Conservation (phyloP, 2,888 invertebrate genomes). For the Drosophila phalerata region DNA sequence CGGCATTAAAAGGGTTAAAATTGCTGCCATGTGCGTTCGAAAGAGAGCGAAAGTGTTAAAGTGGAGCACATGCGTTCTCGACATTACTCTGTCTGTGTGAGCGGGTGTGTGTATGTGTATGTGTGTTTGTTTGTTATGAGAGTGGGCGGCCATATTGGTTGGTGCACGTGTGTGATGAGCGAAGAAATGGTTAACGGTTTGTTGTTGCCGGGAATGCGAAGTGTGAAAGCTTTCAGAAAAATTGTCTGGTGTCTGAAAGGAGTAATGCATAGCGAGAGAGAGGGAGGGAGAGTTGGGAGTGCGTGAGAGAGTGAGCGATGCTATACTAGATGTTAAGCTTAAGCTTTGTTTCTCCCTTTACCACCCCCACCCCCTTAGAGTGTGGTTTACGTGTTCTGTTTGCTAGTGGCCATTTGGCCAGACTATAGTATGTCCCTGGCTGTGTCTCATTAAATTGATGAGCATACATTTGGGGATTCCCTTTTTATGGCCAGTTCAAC, state of each 20-base stretch:
- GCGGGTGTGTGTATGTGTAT: slow-evolving; percentile 13
- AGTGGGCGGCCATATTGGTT: slow-evolving; percentile 58
- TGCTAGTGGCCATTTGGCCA: slow-evolving; percentile 52
- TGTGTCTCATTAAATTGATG: slow-evolving; percentile 67
- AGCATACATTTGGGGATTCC: slow-evolving; percentile 73
- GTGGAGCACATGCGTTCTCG: slow-evolving; percentile 71
- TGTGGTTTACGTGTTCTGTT: slow-evolving; percentile 52
- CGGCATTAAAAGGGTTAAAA: slow-evolving; percentile 84
- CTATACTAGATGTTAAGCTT: slow-evolving; percentile 23
- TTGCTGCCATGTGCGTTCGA: slow-evolving; percentile 66
- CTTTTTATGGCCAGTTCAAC: slow-evolving; percentile 42
- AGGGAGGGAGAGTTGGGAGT: neutral
- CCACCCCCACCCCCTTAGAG: slow-evolving; percentile 8
- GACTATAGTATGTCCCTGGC: slow-evolving; percentile 35
- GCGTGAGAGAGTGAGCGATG: neutral
- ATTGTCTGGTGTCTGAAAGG: slow-evolving; percentile 62
- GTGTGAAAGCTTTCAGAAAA: slow-evolving; percentile 51
- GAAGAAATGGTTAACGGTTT: slow-evolving; percentile 48
- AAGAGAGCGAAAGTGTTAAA: slow-evolving; percentile 77
- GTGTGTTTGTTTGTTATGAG: slow-evolving; percentile 14
- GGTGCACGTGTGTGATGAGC: slow-evolving; percentile 37
- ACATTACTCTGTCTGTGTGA: slow-evolving; percentile 27
- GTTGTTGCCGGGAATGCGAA: slow-evolving; percentile 28
- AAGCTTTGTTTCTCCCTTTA: slow-evolving; percentile 30
- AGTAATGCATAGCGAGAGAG: slow-evolving; percentile 31